Base-by-base conservation (phyloP, 2,113 vertebrate species). In the Lathamus discolor region DNA sequence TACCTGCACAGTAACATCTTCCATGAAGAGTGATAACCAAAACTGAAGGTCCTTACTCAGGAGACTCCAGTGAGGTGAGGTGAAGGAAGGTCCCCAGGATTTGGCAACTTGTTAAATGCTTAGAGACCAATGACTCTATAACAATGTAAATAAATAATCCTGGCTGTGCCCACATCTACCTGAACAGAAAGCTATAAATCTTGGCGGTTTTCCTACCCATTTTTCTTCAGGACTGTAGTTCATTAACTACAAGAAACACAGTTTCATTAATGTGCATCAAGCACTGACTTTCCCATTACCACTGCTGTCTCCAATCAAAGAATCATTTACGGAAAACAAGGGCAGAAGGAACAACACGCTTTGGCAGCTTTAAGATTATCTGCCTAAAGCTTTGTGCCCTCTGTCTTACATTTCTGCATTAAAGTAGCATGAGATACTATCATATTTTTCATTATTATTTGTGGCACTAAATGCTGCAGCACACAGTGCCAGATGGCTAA, bases 391-490 rank as follows among this genome's bases (percentile, higher is more conserved):
- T 97, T 96, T 94, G 29, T 82, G 82, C 75, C 89, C 96, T 86
- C 95, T 74, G 92, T 83, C 91, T 93, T 96, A 94, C 31, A 96
- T 94, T 95, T 95, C 80, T 90, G 91, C 4, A 41, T 94, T 91
- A 83, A 95, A 96, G 94, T 87, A 96, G 87, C 94, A 88, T 1
- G 17, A 91, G 92, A 76, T 87, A 95, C 93, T 94, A 90, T 85
- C 88, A 90, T 87, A 95, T 96, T 90, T 97, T 92, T 97, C 95
- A 91, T 91, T 94, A 97, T 97, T 92, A 95, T 95, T 90, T 95
- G 73, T 96, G 84, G 92, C 88, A 91, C 96, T 97, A 96, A 84
- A 93, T 91, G 93, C 88, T 90, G 90, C 86, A 33, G 94, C 92
- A 24, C 79, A 66, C 87, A 62, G 74, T 97, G 86, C 94, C 96